Base-by-base conservation (phyloP, 2,797 vertebrate genomes). In the Rhincodon typus region DNA sequence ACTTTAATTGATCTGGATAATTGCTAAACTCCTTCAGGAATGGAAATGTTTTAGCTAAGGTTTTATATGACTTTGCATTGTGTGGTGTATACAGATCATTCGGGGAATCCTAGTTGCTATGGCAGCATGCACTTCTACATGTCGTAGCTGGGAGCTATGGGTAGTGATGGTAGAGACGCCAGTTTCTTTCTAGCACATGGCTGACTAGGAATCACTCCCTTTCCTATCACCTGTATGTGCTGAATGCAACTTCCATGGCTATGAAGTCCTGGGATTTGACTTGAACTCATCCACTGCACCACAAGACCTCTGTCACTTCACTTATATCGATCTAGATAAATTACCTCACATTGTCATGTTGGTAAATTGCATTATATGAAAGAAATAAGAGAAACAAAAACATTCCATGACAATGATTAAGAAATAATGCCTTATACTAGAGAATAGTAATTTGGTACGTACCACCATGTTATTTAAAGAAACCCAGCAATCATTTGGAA, bases 391-490 rank as follows among this genome's bases (percentile, higher is more conserved):
- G 86, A 57, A 88, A 57, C 50, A 34, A 57, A 88, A 21, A 34
- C n/a, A 17, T 66, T 84, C n/a, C 4, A 17, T 66, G 30, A n/a
- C 86, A 90, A 57, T 57, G 30, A 34, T 34, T 4, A 90, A 27
- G 95, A 97, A 97, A 96, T 96, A 96, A 96, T 95, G 66, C 96
- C 95, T 96, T 96, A 97, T 97, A 96, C 95, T 96, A 90, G 15
- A 94, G 91, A 19, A 91, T 67, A 6, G 38, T 70, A 72, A 27
- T 21, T 84, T 34, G n/a, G 95, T 53, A 96, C 98, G 98, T 97
- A 99, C 99, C 98, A 99, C 98, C 99, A 99, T 99, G 96, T 98
- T 98, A 15, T 99, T 99, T 97, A 99, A 98, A 96, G 99, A 99
- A 62, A 99, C 98, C 99, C 99, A 99, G 97, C 98, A 99, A 97